A percentile compares a stretch with the other conserved stretches of the same genome.
phyloP scores from a whole-genome alignment of 2,113 vertebrate genomes.

The Labeo catla region DNA sequence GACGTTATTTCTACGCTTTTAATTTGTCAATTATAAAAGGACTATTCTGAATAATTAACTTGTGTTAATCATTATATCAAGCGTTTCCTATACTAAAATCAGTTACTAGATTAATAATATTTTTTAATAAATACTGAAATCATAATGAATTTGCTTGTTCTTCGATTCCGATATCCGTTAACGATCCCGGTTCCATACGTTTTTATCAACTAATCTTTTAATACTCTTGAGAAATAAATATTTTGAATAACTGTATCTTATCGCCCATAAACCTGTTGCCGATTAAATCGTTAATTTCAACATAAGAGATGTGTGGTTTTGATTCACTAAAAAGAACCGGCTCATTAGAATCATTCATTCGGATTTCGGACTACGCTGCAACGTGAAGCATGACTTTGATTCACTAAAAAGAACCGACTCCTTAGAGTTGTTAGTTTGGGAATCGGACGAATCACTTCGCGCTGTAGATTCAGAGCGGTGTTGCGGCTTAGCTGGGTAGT shows the following conservation, averaged over 20 bases:
- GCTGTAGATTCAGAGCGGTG: not conserved
- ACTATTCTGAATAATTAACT: not conserved
- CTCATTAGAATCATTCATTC: not conserved
- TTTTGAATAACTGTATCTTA: too few species aligned
- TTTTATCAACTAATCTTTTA: not conserved
- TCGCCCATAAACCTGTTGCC: not conserved
- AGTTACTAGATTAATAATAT: not conserved
- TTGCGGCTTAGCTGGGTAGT: not conserved
- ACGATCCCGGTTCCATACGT: not conserved
- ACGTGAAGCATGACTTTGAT: not conserved
- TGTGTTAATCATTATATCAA: not conserved
- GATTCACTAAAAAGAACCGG: not conserved
- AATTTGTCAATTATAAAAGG: not conserved
- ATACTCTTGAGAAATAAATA: not conserved
- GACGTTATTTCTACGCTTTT: not conserved
- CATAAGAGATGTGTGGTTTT: not conserved
- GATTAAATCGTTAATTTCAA: not conserved
- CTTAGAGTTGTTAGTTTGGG: not conserved
- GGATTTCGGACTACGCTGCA: not conserved
- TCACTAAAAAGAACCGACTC: not conserved
- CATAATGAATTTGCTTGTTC: not conserved
- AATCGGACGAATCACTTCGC: not conserved
- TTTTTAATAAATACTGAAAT: not conserved
- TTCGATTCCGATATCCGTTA: not conserved
- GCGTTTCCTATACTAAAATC: not conserved